Base-by-base conservation (phyloP, 92 coral and sea anemone species). In the Phenganax subtilis region DNA sequence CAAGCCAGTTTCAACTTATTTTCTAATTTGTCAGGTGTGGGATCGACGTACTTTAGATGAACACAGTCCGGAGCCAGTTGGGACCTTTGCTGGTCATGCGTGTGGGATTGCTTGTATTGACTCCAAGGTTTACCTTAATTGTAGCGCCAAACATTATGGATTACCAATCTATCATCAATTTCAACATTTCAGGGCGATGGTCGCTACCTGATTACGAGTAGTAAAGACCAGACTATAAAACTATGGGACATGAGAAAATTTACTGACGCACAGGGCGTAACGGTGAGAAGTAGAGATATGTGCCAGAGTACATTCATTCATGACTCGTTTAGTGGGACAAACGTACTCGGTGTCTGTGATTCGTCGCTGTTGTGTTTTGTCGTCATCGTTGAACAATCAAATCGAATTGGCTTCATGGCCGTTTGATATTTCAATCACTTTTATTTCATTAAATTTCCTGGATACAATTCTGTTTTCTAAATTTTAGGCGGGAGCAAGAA, bases 191-290 rank as follows among this genome's bases (percentile, higher is more conserved):
- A 94, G 98, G 90, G 90, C 57, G 98, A 94, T 88, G 93, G 97
- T 3, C 90, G 91, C 31, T 93, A 94, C 73, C 88, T 94, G 65
- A 94, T 94, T 77, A 90, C 97, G 12, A 94, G 90, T 84, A 92
- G 90, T 14, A 94, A 94, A 86, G 98, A 94, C 73, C 98, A 94
- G 70, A 87, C 92, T 14, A 94, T 94, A 85, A 94, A 94, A 76
- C 82, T 94, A 0, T 94, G 98, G 97, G 98, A 92, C 81, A 81
- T 94, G 92, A 92, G 98, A 72, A 91, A 85, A 62, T 92, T 94
- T 79, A 90, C 98, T 57, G 70, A 72, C 54, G 75, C 81, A 15
- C 92, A 90, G 9, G 92, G 92, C 10, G 80, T 88, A 17, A 16
- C 52, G 66, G 98, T 92, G 59, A 78, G 84, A 10, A 57, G 51